Evolutionary conservation across 2,797 vertebrate species (phyloP), one percentile per base, ranked within the genome.

Genomic region (Hypotaenidia philippensis): DNA sequence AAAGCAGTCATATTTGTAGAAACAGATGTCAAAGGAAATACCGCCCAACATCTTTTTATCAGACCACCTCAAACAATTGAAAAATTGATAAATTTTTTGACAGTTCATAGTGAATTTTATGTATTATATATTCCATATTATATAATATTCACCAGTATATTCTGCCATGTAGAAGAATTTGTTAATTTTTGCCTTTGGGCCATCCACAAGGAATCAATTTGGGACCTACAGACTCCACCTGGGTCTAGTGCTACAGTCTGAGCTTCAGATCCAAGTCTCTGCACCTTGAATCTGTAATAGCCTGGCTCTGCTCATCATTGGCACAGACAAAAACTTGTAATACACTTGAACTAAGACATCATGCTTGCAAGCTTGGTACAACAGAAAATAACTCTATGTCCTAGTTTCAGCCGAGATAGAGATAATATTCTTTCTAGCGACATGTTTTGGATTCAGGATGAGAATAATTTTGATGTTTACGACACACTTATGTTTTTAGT

Each of bases 251-350:
- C 23, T 72, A 53, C 21, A 61, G 36, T 22, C 23, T 57, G 87
- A 83, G 31, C n/a, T 85, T 61, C 79, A 61, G 34, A 85, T 25
- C 3, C 50, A 79, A 50, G 47, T 41, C 25, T 40, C 41, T 55
- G 25, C 40, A 70, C 10, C 21, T 59, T 72, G 34, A 44, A 60
- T 38, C 40, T 72, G 16, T 56, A 83, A 44, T 34, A 74, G 20
- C 31, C 61, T 65, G n/a, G 40, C 19, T 80, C 50, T 0, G 0
- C 20, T 65, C 4, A 0, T 11, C 60, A 59, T 6, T 49, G 44
- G 38, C 20, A 60, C 0, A 1, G 15, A 36, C 6, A 47, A 61
- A 91, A 83, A 31, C 11, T 27, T 53, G 25, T 14, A 79, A 68
- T 25, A 21, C 5, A 20, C 1, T 1, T 15, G 15, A 87, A 86